Conservation (phyloP, 92 coral and sea anemone species). For the Chrysogorgia sp. region DNA sequence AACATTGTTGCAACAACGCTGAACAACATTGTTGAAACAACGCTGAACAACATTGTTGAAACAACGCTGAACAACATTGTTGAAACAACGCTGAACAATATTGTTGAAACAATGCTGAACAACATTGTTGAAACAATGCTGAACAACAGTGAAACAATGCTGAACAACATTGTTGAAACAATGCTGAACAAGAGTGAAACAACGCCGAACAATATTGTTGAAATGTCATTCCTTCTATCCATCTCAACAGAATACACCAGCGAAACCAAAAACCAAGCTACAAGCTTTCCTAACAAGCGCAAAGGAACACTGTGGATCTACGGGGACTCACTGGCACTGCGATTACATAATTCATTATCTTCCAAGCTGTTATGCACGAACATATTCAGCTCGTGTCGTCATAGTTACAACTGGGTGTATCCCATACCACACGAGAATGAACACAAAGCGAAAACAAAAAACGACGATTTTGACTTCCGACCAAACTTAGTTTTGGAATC, state of each 20-base stretch:
- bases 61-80: too few relatives aligned
- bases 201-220: too few relatives aligned
- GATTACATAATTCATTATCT: slow-evolving; percentile 77
- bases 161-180: too few relatives aligned
- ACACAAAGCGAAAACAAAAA: neutral
- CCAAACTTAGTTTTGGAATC: slow-evolving; percentile 61
- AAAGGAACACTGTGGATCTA: slow-evolving; percentile 72
- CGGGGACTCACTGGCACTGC: slow-evolving; percentile 90
- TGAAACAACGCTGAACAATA: too few relatives aligned
- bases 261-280: neutral
- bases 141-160: too few relatives aligned
- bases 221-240: too few relatives aligned
- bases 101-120: too few relatives aligned
- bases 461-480: slow-evolving; percentile 72
- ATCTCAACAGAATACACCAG: neutral
- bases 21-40: too few relatives aligned
- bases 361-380: slow-evolving; percentile 73
- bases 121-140: too few relatives aligned
- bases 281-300: neutral
- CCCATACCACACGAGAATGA: slow-evolving; percentile 49
- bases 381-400: slow-evolving; percentile 84
- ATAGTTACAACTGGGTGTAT: slow-evolving; percentile 95
- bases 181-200: too few relatives aligned
- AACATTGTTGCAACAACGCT: too few relatives aligned
- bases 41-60: too few relatives aligned